Conservation (phyloP, 2,888 invertebrate genomes). For the Thyatira batis region DNA sequence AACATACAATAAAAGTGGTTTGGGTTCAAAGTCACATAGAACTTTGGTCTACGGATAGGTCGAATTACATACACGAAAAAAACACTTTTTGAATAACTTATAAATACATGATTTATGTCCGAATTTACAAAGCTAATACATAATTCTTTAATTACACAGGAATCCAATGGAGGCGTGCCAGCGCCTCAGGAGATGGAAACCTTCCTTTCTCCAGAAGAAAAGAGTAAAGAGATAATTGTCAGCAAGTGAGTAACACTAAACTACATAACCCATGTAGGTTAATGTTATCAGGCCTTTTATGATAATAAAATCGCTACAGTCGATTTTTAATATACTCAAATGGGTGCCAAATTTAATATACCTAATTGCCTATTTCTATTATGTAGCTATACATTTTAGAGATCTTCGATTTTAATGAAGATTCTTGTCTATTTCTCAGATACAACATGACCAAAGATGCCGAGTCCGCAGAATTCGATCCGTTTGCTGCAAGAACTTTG, state of each 20-base stretch:
- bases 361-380: too few relatives aligned
- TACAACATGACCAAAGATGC: conserved; percentile 83
- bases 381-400: too few relatives aligned
- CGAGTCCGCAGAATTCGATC: conserved; percentile 87
- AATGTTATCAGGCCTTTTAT: not conserved
- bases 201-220: conserved; percentile 89
- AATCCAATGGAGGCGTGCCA: conserved; percentile 64
- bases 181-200: conserved; percentile 89
- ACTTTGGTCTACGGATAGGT: too few relatives aligned
- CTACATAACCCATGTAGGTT: not conserved
- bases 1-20: too few relatives aligned
- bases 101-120: conserved; percentile 8
- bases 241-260: conserved; percentile 80
- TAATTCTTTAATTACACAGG: conserved; percentile 47
- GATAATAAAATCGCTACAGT: not conserved
- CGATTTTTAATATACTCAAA: conserved; percentile 11
- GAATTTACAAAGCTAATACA: too few relatives aligned
- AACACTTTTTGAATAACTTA: too few relatives aligned
- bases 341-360: too few relatives aligned
- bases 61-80: too few relatives aligned
- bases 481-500: conserved; percentile 87
- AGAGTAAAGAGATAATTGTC: conserved; percentile 73
- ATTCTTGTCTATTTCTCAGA: conserved; percentile 13
- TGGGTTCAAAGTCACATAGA: too few relatives aligned
- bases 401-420: too few relatives aligned